Base-by-base conservation (phyloP, 1,140 invertebrate genomes). In the Chrysopa pallens region DNA sequence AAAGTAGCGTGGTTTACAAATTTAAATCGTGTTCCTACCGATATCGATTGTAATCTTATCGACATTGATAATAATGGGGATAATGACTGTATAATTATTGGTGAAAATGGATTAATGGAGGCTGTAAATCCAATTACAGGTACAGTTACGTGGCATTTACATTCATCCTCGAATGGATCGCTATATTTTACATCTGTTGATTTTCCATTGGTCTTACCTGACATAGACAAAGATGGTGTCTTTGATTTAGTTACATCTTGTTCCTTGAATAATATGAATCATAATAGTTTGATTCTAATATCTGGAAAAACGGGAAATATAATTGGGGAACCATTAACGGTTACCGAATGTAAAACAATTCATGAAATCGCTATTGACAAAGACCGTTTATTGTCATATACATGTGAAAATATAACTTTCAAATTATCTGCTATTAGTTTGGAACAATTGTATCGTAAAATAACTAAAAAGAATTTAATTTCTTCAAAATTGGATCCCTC, bases 61-160 rank as follows among this genome's bases (percentile, higher is more conserved):
- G 80, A 84, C 61, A 70, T 76, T 0, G 74, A 82, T 55, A 61
- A 55, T 33, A 77, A 81, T 54, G 73, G 70, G n/a, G 68, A 70
- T 40, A 67, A 72, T 17, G 79, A 83, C 50, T 85, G 82, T 48
- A 65, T 85, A 42, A 68, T 84, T 6, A 63, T 76, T 17, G 79
- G 80, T 23, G 67, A 75, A 39, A 68, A 76, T 49, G 74, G 79
- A 29, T 58, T 77, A 28, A 53, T 85, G 36, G 71, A 72, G 29
- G 76, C 73, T 14, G 67, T 86, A 14, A 72, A 81, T 60, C 72
- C 79, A 7, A 61, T 74, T 15, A 72, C 75, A 17, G 81, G 82
- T 0, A 67, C 66, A 38, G 67, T 72, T 47, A 66, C 72, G 43
- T 81, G 77, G 76, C 71, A 71, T 49, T 70, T 69, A 13, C 69